Conservation (phyloP, 2,113 vertebrate genomes). For the Rhinopomastus cyanomelas region DNA sequence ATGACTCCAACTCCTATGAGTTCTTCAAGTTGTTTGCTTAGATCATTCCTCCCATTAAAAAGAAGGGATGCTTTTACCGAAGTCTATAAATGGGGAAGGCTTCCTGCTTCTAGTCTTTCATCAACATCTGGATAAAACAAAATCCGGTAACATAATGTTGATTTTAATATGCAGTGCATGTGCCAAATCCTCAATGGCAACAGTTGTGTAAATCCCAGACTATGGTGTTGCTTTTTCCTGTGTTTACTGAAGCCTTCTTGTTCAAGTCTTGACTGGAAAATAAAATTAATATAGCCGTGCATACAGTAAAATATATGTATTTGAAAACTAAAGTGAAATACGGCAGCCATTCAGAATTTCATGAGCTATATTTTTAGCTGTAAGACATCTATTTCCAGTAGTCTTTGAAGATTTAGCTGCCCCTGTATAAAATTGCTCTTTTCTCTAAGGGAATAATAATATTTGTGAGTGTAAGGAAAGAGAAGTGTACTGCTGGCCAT, state of each 20-base stretch:
- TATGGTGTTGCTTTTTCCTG: not conserved
- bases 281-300: not conserved
- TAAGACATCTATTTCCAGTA: not conserved
- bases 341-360: not conserved
- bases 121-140: not conserved
- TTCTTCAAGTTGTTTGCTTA: not conserved
- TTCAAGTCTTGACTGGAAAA: not conserved
- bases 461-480: not conserved
- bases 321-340: not conserved
- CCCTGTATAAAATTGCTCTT: not conserved
- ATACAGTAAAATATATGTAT: not conserved
- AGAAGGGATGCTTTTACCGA: not conserved
- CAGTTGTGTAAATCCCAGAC: too few species aligned
- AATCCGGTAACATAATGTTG: not conserved
- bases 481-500: not conserved
- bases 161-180: not conserved
- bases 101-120: not conserved
- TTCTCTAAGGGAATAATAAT: not conserved
- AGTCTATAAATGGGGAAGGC: not conserved
- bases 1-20: not conserved
- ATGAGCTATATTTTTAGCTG: not conserved
- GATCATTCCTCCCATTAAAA: not conserved
- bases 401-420: conserved; percentile 15
- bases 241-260: not conserved
- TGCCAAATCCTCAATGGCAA: not conserved